These are phyloP conservation scores for Pseudorhombus dupliciocellatus DNA, from an alignment of 2,113 vertebrate species.

Conservation along the genomic window DNA sequence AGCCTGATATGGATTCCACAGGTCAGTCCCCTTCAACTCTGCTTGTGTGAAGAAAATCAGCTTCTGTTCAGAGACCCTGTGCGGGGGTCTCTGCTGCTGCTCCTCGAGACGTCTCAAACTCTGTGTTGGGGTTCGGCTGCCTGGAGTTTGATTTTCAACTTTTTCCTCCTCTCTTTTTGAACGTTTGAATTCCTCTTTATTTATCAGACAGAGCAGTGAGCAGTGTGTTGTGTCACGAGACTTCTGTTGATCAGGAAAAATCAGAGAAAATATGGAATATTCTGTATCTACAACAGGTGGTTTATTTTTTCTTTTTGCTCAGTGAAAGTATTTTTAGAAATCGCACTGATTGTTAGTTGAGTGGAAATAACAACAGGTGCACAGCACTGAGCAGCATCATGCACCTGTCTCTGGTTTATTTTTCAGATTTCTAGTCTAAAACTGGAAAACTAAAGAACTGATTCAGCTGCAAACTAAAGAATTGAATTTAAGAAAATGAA, in stretches of 20 bases:
- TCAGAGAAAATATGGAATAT: slow-evolving; percentile 1
- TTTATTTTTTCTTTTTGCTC: background rate
- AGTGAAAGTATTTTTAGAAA: background rate
- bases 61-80: slow-evolving; percentile 32
- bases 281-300: background rate
- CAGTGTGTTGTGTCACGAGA: background rate
- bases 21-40: slow-evolving; percentile 85
- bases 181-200: background rate
- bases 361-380: slow-evolving; percentile 22
- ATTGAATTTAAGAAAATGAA: background rate
- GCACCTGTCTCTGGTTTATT: slow-evolving; percentile 25
- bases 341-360: background rate
- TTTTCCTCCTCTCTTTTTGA: background rate
- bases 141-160: slow-evolving; percentile 20
- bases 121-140: slow-evolving; percentile 17
- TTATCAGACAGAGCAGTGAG: background rate
- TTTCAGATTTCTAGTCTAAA: background rate
- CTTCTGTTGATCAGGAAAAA: slow-evolving; percentile 15
- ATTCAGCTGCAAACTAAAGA: background rate
- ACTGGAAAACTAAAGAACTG: background rate
- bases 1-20: slow-evolving; percentile 99
- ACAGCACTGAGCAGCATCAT: background rate
- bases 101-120: slow-evolving; percentile 34
- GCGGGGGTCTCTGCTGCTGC: slow-evolving; percentile 31
- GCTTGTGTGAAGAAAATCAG: slow-evolving; percentile 44